Conservation (phyloP, 2,797 vertebrate species). For the Antrozous pallidus region DNA sequence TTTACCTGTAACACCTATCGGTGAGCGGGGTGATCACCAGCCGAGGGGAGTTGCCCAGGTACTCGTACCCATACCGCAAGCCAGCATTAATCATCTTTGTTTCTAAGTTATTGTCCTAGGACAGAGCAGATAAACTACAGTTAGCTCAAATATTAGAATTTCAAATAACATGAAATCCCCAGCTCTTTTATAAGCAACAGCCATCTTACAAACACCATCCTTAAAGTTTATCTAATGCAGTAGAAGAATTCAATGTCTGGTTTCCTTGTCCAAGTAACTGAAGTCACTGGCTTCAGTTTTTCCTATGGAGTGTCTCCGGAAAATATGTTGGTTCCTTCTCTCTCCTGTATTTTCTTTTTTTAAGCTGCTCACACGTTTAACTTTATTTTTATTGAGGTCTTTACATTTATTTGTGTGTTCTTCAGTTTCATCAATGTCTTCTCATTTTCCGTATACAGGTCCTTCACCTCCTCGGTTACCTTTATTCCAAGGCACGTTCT, state of each 20-base stretch:
- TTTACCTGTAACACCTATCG: conserved; percentile 95
- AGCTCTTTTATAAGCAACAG: not conserved
- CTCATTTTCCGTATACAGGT: not conserved
- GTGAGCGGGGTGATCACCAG: conserved; percentile 95
- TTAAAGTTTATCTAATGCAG: not conserved
- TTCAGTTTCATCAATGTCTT: not conserved
- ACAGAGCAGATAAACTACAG: conserved; percentile 9
- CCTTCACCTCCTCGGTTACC: not conserved
- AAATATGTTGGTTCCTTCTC: not conserved
- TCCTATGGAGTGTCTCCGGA: not conserved
- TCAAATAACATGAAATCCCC: not conserved
- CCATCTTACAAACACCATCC: not conserved
- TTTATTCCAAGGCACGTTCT: not conserved
- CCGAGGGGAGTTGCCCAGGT: conserved; percentile 92
- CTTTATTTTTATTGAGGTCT: not conserved
- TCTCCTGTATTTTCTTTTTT: not conserved
- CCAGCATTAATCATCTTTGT: conserved; percentile 96
- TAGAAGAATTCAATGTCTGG: not conserved
- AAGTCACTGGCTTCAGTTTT: not conserved
- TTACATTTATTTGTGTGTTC: not conserved
- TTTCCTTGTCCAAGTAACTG: not conserved
- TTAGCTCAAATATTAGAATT: conserved; percentile 21
- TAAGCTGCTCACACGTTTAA: not conserved
- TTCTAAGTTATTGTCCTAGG: conserved; percentile 89
- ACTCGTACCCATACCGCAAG: conserved; percentile 92